Base-by-base conservation (phyloP, 2,113 vertebrate species). In the Spilogale gracilis region DNA sequence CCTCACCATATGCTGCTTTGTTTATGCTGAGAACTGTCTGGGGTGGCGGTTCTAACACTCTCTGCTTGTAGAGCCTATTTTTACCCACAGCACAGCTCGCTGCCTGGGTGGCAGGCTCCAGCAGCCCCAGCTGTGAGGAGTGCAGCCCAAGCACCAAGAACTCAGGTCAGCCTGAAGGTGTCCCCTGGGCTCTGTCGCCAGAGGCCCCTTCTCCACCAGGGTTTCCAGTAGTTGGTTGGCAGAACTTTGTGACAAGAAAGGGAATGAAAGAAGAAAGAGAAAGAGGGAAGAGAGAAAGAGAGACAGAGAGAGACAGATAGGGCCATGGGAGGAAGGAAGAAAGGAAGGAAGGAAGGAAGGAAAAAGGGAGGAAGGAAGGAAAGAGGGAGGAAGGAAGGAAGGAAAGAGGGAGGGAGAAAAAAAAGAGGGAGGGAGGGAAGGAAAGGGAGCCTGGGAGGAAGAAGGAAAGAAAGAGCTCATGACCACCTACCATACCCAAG, bases 1-100 rank as follows among this genome's bases (percentile, higher is more conserved):
- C 58, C 38, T 78, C 18, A 65, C 61, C 95, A 82, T 87, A 71
- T 95, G 90, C 63, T 78, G 87, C 87, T 96, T 96, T 94, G 76
- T 67, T 97, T 78, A 52, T 20, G n/a, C 87, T 79, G 85, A 91
- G 86, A 96, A 88, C 69, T 0, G 0, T 17, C 56, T 20, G 58
- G 84, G 87, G 84, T 85, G 65, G 83, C 76, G 56, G 61, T 50
- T 98, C 81, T 78, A 48, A 92, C 88, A 20, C 80, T 79, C 87
- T 95, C 87, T 5, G 12, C 76, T 91, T 45, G 0, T 13, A 30
- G 50, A 76, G 65, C 16, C 94, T 97, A 92, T 97, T 95, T 97
- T 96, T 95, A 95, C 74, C 38, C 45, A 2, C 50, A 23, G 43
- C 21, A 21, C 69, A 78, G 85, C 86, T 79, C 17, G 0, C 67